Evolutionary conservation across 2,797 vertebrate genomes (phyloP).

Genomic region (Pseudomugil tenellus): DNA sequence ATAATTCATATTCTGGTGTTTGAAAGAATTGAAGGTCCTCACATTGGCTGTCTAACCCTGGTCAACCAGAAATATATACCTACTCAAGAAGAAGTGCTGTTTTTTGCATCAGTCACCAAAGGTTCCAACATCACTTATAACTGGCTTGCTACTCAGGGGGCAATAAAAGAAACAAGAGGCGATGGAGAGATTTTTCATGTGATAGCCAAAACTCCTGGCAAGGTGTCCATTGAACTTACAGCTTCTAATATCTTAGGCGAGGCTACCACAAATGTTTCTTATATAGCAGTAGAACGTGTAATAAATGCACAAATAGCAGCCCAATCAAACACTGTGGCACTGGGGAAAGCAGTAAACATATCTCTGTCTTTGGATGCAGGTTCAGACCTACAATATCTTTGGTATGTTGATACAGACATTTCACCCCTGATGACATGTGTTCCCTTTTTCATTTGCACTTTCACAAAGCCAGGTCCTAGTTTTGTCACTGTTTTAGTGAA

Average conservation of each 20-base stretch:
- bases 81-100: slow-evolving; percentile 62
- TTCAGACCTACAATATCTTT: slow-evolving; percentile 78
- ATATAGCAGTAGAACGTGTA: slow-evolving; percentile 72
- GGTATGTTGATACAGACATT: slow-evolving; percentile 64
- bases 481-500: slow-evolving; percentile 71
- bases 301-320: slow-evolving; percentile 56
- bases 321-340: slow-evolving; percentile 40
- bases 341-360: slow-evolving; percentile 71
- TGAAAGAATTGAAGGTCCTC: slow-evolving; percentile 77
- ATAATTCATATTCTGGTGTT: slow-evolving; percentile 71
- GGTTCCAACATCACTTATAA: slow-evolving; percentile 81
- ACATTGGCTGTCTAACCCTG: slow-evolving; percentile 64
- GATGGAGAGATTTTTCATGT: slow-evolving; percentile 63
- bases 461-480: slow-evolving; percentile 58
- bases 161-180: slow-evolving; percentile 17
- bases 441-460: slow-evolving; percentile 74
- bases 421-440: slow-evolving; percentile 49
- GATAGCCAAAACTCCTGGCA: slow-evolving; percentile 63
- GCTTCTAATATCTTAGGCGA: slow-evolving; percentile 79
- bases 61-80: slow-evolving; percentile 69
- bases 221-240: slow-evolving; percentile 65
- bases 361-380: slow-evolving; percentile 71
- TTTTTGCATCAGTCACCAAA: slow-evolving; percentile 62
- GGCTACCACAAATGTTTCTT: slow-evolving; percentile 41
- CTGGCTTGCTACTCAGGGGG: slow-evolving; percentile 69